Evolutionary conservation across 2,113 vertebrate genomes (phyloP).

Genomic region (Aegotheles bennettii): DNA sequence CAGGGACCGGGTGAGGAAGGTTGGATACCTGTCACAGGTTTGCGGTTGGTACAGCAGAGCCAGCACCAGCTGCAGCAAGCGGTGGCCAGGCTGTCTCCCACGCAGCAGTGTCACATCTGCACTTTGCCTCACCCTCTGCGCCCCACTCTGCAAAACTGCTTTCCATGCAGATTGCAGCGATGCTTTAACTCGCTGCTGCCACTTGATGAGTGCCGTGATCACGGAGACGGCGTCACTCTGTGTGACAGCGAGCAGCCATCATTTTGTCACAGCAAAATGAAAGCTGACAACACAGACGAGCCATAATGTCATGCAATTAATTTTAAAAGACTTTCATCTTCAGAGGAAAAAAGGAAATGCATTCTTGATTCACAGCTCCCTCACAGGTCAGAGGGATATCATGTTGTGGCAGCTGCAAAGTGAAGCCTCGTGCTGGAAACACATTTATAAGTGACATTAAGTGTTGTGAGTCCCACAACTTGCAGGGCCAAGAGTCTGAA

Average conservation of each 20-base stretch:
- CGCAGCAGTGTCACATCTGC: background rate
- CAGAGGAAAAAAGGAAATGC: background rate
- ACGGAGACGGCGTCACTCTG: background rate
- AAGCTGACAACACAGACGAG: constrained; percentile 30
- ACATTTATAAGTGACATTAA: accelerated
- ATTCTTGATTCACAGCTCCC: background rate
- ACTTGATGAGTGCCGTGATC: background rate
- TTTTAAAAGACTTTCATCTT: constrained; percentile 19
- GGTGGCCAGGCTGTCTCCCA: accelerated
- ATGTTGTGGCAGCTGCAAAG: background rate
- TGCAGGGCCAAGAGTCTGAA: accelerated
- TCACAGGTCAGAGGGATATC: background rate
- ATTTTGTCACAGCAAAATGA: constrained; percentile 23
- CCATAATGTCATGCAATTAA: constrained; percentile 13
- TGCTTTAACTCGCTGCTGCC: background rate
- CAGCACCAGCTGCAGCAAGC: background rate
- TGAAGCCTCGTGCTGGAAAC: background rate
- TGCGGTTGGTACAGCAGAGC: background rate
- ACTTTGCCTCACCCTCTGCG: background rate
- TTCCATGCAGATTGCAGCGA: accelerated
- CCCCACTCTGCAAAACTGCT: accelerated
- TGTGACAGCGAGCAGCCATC: background rate
- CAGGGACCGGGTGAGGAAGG: background rate
- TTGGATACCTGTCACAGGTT: background rate
- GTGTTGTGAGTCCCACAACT: background rate